Evolutionary conservation across 2,888 invertebrate genomes (phyloP).

Genomic region (Mesoligia furuncula): DNA sequence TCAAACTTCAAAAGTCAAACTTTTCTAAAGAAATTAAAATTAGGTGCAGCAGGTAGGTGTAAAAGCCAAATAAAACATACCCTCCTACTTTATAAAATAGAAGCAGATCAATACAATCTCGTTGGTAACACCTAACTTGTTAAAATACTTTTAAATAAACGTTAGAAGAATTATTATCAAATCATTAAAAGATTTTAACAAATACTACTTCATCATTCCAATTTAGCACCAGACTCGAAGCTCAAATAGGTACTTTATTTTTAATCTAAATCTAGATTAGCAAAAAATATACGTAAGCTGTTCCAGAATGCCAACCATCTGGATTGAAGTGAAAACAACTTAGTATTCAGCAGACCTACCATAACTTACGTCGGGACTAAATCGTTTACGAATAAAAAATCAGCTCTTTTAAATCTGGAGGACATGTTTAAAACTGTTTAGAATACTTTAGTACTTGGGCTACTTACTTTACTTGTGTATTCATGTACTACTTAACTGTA

Average conservation of each 20-base stretch:
- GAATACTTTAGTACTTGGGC: not conserved
- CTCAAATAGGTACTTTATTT: slow-evolving; percentile 9
- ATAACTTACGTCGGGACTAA: slow-evolving; percentile 36
- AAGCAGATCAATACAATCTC: not conserved
- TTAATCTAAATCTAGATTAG: slow-evolving; percentile 38
- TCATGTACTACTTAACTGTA: not conserved
- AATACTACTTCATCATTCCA: slow-evolving; percentile 2
- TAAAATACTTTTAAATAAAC: not conserved
- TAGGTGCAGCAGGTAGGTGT: not conserved
- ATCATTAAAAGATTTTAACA: not conserved
- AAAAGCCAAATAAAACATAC: not conserved
- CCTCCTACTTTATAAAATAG: not conserved
- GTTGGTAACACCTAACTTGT: not conserved
- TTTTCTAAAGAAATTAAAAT: not conserved
- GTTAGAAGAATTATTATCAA: not conserved
- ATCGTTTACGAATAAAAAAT: slow-evolving; percentile 56
- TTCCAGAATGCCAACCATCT: slow-evolving; percentile 30
- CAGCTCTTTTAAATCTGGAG: slow-evolving; percentile 30
- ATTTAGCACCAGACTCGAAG: not conserved
- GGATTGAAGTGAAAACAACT: slow-evolving; percentile 36
- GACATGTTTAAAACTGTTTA: slow-evolving; percentile 24
- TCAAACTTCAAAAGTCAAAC: no score
- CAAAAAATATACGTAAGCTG: slow-evolving; percentile 29
- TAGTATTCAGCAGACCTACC: slow-evolving; percentile 38
- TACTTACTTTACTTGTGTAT: not conserved